Base-by-base conservation (phyloP, 2,797 vertebrate species). In the Peromyscus nudipes region DNA sequence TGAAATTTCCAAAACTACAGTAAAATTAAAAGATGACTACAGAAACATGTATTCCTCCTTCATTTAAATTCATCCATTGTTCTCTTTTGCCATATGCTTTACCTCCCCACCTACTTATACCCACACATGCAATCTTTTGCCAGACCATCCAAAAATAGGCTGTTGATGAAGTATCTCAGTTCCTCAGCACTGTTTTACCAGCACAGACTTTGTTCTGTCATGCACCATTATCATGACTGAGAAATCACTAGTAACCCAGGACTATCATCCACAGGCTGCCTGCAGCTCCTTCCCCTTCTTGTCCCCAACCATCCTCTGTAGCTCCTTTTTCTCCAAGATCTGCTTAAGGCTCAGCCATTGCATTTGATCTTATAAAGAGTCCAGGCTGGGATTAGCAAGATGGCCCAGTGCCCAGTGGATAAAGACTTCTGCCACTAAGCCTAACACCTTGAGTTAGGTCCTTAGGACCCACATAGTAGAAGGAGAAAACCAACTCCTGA, bases 341-440 rank as follows among this genome's bases (percentile, higher is more conserved):
- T 71, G 95, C 0, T 69, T 55, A 92, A 88, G 40, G 19, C 73
- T 92, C 73, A 90, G 43, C 64, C 57, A 82, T 79, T 91, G 62
- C 37, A 40, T 86, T 69, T 95, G 79, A 57, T 94, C 49, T 91
- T 93, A 31, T 87, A 37, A 96, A 89, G 62, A 93, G n/a, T 92
- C 14, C 49, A 82, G 64, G 43, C 67, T 14, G 64, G 5, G 71
- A 55, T 71, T 55, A 88, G 43, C 57, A 67, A 49, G 14, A 65
- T 27, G 46, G 46, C 84, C 46, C 84, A 87, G 40, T 82, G 46
- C 84, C 46, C 84, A 87, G 40, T 82, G 52, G 86, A 31, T 88
- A 31, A 43, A 60, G 86, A 52, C 52, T 34, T 16, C 52, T 75
- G 23, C 52, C 52, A 75, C 27, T 27, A 88, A 75, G 25, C 55